phyloP scores from a whole-genome alignment of 2,888 invertebrate genomes.

The Zaprionus lineosus region DNA sequence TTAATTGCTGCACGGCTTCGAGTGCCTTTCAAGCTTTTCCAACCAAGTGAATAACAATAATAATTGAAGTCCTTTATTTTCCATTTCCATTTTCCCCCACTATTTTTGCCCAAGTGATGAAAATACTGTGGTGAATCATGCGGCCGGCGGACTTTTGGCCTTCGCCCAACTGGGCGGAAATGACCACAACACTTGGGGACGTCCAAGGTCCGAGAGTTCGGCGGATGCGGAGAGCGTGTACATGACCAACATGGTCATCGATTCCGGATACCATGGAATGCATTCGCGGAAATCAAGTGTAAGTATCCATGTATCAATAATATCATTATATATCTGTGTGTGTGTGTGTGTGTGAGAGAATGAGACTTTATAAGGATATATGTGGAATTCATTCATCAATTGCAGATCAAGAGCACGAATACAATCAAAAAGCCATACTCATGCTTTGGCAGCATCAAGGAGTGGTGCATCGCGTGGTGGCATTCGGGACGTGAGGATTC shows the following conservation, averaged over 20 bases:
- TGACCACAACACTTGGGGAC: slow-evolving; percentile 88
- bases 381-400: background rate
- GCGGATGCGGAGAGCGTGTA: slow-evolving; percentile 90
- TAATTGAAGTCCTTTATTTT: no score
- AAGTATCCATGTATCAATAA: slow-evolving; percentile 56
- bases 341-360: no score
- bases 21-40: no score
- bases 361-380: no score
- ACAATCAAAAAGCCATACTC: slow-evolving; percentile 80
- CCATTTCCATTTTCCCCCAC: no score
- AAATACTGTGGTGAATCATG: slow-evolving; percentile 86
- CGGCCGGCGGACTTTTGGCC: slow-evolving; percentile 78
- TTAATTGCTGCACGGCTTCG: no score
- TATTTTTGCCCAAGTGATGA: slow-evolving; percentile 88
- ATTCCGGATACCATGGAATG: slow-evolving; percentile 81
- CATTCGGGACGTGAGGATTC: slow-evolving; percentile 93
- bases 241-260: slow-evolving; percentile 83
- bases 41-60: no score
- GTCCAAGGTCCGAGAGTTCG: slow-evolving; percentile 91
- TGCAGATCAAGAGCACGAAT: slow-evolving; percentile 81
- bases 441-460: slow-evolving; percentile 84
- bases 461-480: slow-evolving; percentile 96
- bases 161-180: slow-evolving; percentile 82
- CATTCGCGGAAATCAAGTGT: slow-evolving; percentile 83
- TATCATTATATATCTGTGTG: background rate